phyloP scores from a whole-genome alignment of 2,888 invertebrate species.

The Fissipunctia ypsillon region DNA sequence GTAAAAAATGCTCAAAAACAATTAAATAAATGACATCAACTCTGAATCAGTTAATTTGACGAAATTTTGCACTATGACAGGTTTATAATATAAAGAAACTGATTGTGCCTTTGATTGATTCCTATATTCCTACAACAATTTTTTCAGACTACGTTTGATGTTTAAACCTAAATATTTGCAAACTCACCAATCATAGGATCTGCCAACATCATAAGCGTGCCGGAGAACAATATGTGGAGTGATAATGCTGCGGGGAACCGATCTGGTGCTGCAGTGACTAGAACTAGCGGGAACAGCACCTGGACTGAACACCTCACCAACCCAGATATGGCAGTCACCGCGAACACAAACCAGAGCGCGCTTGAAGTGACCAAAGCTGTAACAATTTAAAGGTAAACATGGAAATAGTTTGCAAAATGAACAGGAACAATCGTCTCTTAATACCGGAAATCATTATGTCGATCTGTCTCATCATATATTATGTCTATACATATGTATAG shows the following conservation, averaged over 20 bases:
- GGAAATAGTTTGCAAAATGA: background rate
- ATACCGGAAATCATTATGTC: background rate
- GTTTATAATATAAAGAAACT: too few species aligned
- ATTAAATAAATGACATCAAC: too few species aligned
- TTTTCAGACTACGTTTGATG: too few species aligned
- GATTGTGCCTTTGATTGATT: too few species aligned
- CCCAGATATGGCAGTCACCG: constrained; percentile 92
- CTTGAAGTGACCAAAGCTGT: constrained; percentile 83
- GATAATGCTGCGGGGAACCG: constrained; percentile 94
- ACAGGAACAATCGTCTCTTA: background rate
- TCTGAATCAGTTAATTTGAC: too few species aligned
- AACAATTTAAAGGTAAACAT: constrained; percentile 65
- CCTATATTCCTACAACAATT: too few species aligned
- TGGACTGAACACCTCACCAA: constrained; percentile 93
- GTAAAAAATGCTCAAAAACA: too few species aligned
- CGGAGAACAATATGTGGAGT: constrained; percentile 93
- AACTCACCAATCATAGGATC: constrained; percentile 92
- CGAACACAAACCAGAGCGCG: constrained; percentile 89
- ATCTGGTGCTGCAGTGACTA: constrained; percentile 92
- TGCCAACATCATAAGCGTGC: constrained; percentile 92
- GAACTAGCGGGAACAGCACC: constrained; percentile 93
- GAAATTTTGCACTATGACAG: too few species aligned
- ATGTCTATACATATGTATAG: background rate
- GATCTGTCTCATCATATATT: background rate
- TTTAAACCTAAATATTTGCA: too few species aligned